A percentile compares a stretch with the other conserved stretches of the same genome.
Conservation (phyloP, 2,888 invertebrate genomes). For the Synanthedon andrenaeformis region DNA sequence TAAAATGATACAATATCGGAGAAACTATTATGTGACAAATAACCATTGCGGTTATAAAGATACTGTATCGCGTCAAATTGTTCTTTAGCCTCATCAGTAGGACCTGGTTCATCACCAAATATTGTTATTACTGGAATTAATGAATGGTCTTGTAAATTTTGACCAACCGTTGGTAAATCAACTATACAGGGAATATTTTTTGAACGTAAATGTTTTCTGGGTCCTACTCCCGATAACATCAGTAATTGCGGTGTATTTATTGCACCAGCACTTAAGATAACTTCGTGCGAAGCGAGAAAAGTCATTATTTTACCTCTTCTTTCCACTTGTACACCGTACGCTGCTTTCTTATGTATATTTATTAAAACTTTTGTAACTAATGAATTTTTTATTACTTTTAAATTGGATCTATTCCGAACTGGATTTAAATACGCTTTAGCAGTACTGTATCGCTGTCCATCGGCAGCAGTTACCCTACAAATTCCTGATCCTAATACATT, state of each 20-base stretch:
- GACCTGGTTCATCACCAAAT: conserved; percentile 27
- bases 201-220: conserved; percentile 24
- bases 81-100: conserved; percentile 16
- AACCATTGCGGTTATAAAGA: conserved; percentile 59
- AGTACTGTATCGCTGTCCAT: conserved; percentile 57
- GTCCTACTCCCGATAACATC: conserved; percentile 64
- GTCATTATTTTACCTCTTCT: conserved; percentile 19
- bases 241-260: conserved; percentile 45
- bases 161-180: conserved; percentile 56
- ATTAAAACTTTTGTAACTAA: conserved; percentile 61
- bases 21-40: conserved; percentile 50
- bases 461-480: conserved; percentile 48
- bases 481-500: conserved; percentile 59
- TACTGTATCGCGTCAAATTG: conserved; percentile 52
- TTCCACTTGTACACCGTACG: conserved; percentile 43
- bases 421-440: conserved; percentile 54
- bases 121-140: conserved; percentile 36
- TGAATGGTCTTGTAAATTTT: conserved; percentile 67
- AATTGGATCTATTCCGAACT: conserved; percentile 25
- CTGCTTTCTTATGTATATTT: conserved; percentile 39
- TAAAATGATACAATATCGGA: conserved; percentile 75
- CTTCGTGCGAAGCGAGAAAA: conserved; percentile 31
- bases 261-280: conserved; percentile 41
- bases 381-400: conserved; percentile 51
- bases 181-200: conserved; percentile 38